Evolutionary conservation across 2,797 vertebrate species (phyloP), one percentile per base, ranked within the genome.

Genomic region (Sparus aurata): DNA sequence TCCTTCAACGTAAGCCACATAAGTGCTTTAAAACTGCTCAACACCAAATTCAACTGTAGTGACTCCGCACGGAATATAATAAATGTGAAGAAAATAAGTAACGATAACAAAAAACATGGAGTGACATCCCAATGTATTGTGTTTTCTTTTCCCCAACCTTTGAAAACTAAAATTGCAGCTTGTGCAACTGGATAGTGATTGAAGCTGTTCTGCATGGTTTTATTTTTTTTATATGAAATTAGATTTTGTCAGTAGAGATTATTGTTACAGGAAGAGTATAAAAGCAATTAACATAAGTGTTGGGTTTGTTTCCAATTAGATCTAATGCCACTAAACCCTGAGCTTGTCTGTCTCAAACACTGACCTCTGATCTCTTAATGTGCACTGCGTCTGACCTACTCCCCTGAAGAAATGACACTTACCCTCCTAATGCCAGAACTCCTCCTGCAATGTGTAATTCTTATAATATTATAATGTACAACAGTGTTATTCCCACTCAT

Each of bases 271-370:
- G n/a, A 27, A 22, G 11, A 17, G 3, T 27, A 30, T 43, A 0
- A 59, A n/a, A 22, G 27, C 17, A 22, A 20, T 27, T 15, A 54
- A 34, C 18, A 13, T 0, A 22, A 16, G 63, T 12, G 16, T 73
- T 66, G 46, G 61, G 73, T 67, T 81, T 69, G 46, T 83, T 25
- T 52, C 58, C 46, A 41, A 52, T 83, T 77, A 75, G 61, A 34
- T 79, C 54, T 66, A 77, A 75, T 75, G 43, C 45, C 38, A 60
- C 70, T 87, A 53, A 86, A 80, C 22, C 58, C 23, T 78, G 49
- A 83, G 71, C 83, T 72, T 69, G 73, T 73, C 68, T 22, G 67
- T 80, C 63, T 85, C 58, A 75, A 75, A 60, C 63, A 34, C 52
- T 16, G 30, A 81, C 75, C 75, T 69, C 49, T 89, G 80, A 80